Base-by-base conservation (phyloP, 2,888 invertebrate genomes). In the Platypus cylindrus region DNA sequence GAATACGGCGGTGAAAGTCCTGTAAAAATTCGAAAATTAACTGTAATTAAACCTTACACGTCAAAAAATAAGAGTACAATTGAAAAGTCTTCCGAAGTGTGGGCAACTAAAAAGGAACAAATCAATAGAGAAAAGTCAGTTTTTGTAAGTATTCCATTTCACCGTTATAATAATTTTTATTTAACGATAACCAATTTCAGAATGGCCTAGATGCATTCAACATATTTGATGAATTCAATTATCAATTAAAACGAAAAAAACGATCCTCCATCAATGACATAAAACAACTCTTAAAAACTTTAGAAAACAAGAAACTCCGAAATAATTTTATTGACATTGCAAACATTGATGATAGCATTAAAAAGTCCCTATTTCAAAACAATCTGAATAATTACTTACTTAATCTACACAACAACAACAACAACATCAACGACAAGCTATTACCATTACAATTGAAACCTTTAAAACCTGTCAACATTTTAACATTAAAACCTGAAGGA, bases 381-480 rank as follows among this genome's bases (percentile, higher is more conserved):
- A 35, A 35, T n/a, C n/a, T n/a, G n/a, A n/a, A n/a, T n/a, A n/a
- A n/a, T n/a, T n/a, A n/a, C n/a, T n/a, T n/a, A n/a, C n/a, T n/a
- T n/a, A n/a, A n/a, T n/a, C n/a, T n/a, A n/a, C n/a, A n/a, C n/a
- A n/a, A n/a, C n/a, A n/a, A n/a, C n/a, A n/a, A n/a, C n/a, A n/a
- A n/a, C n/a, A n/a, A n/a, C n/a, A n/a, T n/a, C n/a, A n/a, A n/a
- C n/a, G n/a, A 52, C 31, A 41, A 41, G 14, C 45, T 50, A 5
- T 23, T 45, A 17, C 46, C 47, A 3, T 24, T 41, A 12, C 33
- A 40, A n/a, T 31, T 51, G 27, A 45, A 37, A 37, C 18, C 38
- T 4, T 53, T 50, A 51, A 46, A 42, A 43, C 50, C 50, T 7
- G 35, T 40, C 1, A 51, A 51, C 33, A 45, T 53, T 12, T 27